Conservation (phyloP, 1,140 invertebrate genomes). For the Melipona quadrifasciata region DNA sequence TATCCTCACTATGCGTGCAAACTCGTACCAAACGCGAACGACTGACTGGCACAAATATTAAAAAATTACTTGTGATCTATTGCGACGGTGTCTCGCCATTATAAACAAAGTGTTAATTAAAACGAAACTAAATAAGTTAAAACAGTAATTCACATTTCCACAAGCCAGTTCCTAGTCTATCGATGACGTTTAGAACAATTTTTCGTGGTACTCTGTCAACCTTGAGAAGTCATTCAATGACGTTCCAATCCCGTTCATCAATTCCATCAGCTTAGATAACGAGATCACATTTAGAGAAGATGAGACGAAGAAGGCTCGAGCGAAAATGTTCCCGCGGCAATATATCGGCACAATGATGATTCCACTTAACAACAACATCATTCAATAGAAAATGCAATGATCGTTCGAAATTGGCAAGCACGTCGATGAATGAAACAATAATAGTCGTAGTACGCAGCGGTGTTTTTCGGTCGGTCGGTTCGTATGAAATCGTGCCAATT, state of each 20-base stretch:
- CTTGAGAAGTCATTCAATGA: background rate
- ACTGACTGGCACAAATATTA: too few species aligned
- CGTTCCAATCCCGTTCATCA: slow-evolving; percentile 2
- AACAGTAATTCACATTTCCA: too few species aligned
- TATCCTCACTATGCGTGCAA: too few species aligned
- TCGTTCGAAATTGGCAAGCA: background rate
- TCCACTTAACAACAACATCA: slow-evolving; percentile 16
- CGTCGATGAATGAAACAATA: background rate
- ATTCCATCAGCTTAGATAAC: slow-evolving; percentile 5
- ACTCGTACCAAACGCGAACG: too few species aligned
- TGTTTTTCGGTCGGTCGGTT: background rate
- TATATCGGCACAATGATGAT: background rate
- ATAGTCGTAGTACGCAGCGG: background rate
- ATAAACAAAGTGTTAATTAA: too few species aligned
- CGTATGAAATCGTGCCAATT: background rate
- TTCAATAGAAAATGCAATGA: slow-evolving; percentile 13
- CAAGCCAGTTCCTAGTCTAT: too few species aligned
- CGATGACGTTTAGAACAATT: too few species aligned
- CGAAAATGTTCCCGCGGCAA: slow-evolving; percentile 32
- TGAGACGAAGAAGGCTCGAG: background rate
- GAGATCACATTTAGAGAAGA: background rate
- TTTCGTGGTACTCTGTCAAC: background rate
- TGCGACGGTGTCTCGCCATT: too few species aligned
- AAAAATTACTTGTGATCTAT: too few species aligned
- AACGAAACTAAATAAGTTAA: too few species aligned